These are phyloP conservation scores for Tryphoninae sp. DNA, from an alignment of 2,888 invertebrate genomes.

Conservation along the genomic window DNA sequence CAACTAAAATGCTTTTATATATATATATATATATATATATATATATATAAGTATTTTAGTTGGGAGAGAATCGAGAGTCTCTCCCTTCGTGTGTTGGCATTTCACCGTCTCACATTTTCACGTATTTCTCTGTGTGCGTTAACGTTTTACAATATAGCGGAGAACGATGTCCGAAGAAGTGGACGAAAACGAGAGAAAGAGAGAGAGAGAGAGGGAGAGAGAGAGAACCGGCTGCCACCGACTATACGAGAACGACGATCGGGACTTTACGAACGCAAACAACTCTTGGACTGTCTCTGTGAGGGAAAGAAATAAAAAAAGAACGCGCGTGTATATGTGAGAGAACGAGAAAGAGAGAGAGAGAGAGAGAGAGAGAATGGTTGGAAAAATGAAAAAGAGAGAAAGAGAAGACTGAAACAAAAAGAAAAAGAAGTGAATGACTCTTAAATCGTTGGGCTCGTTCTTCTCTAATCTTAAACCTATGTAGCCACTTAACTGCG, in stretches of 20 bases:
- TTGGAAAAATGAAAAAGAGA: constrained; percentile 16
- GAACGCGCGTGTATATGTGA: neutral
- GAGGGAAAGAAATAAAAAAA: constrained; percentile 17
- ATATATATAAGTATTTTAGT: neutral
- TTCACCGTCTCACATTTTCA: constrained; percentile 24
- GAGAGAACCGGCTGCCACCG: constrained; percentile 14
- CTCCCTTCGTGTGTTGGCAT: constrained; percentile 32
- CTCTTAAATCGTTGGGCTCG: constrained; percentile 73
- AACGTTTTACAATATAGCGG: constrained; percentile 35
- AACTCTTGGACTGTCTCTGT: constrained; percentile 56
- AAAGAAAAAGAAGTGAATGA: constrained; percentile 51
- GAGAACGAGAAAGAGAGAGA: constrained; percentile 7
- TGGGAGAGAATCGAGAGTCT: neutral
- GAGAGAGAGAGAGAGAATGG: constrained; percentile 12
- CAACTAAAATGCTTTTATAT: no score
- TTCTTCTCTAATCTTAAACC: constrained; percentile 75
- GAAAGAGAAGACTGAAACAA: constrained; percentile 26
- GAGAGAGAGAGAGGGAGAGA: constrained; percentile 3
- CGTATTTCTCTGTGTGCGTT: constrained; percentile 24
- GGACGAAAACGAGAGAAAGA: constrained; percentile 2
- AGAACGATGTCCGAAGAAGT: constrained; percentile 6
- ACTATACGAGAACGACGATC: constrained; percentile 39
- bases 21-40: constrained; percentile 2
- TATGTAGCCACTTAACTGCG: constrained; percentile 76
- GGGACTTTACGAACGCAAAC: constrained; percentile 65